Conservation (phyloP, 2,888 invertebrate genomes). For the Schrankia costaestrigalis region DNA sequence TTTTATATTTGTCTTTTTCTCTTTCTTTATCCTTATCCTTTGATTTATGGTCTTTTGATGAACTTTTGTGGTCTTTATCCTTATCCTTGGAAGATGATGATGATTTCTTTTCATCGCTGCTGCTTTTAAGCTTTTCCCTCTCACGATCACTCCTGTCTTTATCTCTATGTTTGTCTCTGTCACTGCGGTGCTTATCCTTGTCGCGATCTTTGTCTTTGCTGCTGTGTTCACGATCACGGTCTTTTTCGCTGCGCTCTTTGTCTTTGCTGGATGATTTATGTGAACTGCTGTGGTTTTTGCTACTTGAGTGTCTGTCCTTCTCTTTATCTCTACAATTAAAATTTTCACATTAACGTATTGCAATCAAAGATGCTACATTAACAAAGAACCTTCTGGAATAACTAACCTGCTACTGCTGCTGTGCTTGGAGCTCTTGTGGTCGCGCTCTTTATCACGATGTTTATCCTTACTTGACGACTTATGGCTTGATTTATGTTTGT, state of each 20-base stretch:
- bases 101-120: slow-evolving; percentile 56
- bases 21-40: slow-evolving; percentile 42
- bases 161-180: slow-evolving; percentile 68
- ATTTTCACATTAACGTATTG: slow-evolving; percentile 11
- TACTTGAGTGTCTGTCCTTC: slow-evolving; percentile 77
- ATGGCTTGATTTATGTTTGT: slow-evolving; percentile 81
- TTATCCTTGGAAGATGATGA: slow-evolving; percentile 73
- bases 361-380: slow-evolving; percentile 10
- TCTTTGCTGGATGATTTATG: slow-evolving; percentile 78
- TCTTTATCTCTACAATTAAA: slow-evolving; percentile 66
- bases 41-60: slow-evolving; percentile 37
- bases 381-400: slow-evolving; percentile 59
- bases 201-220: slow-evolving; percentile 50
- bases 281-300: slow-evolving; percentile 78
- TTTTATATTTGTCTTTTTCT: slow-evolving; percentile 65
- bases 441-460: slow-evolving; percentile 84
- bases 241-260: slow-evolving; percentile 67
- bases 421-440: slow-evolving; percentile 78
- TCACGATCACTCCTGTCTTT: slow-evolving; percentile 47
- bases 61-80: slow-evolving; percentile 44
- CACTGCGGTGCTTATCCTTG: slow-evolving; percentile 63
- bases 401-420: slow-evolving; percentile 77
- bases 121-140: slow-evolving; percentile 55
- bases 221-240: slow-evolving; percentile 49
- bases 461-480: slow-evolving; percentile 86